These are phyloP conservation scores for Phrynocephalus guinanensis DNA, from an alignment of 2,797 vertebrate genomes.

Conservation along the genomic window DNA sequence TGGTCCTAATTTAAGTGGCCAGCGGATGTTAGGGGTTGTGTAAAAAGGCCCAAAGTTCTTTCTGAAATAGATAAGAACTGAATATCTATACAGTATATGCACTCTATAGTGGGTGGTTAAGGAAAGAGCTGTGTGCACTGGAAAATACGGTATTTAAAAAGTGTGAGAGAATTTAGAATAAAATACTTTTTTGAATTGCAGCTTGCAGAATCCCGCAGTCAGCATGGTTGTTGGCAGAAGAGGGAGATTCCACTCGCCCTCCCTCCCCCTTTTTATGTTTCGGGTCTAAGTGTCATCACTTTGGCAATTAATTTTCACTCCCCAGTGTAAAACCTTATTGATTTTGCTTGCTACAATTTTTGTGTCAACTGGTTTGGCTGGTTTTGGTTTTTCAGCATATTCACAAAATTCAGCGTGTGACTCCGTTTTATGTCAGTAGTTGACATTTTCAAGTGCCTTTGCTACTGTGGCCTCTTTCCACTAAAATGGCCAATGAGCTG, in stretches of 20 bases:
- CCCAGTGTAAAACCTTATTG: neutral
- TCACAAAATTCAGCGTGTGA: neutral
- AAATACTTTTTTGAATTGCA: too few relatives aligned
- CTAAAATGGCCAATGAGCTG: neutral
- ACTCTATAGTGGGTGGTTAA: neutral
- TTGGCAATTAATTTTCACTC: neutral
- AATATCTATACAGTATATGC: too few relatives aligned
- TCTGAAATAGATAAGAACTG: neutral
- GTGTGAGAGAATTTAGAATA: too few relatives aligned
- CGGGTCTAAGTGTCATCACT: neutral
- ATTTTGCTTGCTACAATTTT: neutral
- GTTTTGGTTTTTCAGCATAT: neutral
- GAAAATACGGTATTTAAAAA: neutral
- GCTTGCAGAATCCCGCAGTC: too few relatives aligned
- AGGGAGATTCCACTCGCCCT: neutral
- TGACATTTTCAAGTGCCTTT: neutral
- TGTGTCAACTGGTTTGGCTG: neutral
- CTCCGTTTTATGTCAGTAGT: neutral
- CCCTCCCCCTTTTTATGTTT: neutral
- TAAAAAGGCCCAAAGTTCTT: neutral
- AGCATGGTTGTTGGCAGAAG: too few relatives aligned
- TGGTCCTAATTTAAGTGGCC: too few relatives aligned
- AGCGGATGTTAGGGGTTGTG: too few relatives aligned
- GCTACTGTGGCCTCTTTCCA: neutral
- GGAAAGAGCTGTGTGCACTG: neutral